These are phyloP conservation scores for Vanessa atalanta DNA, from an alignment of 1,140 invertebrate species.

Conservation along the genomic window DNA sequence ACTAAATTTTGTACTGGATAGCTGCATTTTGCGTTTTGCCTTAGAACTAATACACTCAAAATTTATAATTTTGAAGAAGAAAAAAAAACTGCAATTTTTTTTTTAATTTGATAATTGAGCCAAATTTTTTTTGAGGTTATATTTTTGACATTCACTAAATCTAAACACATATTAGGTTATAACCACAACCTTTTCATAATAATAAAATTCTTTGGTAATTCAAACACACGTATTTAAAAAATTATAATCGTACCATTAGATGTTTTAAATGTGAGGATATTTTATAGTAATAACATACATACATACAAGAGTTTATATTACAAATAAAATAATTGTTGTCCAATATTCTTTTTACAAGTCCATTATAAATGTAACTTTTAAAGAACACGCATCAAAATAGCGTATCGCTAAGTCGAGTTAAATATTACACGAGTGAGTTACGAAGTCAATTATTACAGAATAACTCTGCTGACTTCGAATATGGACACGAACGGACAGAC, in stretches of 20 bases:
- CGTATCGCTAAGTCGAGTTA: no score
- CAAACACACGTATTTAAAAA: background rate
- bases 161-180: background rate
- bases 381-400: no score
- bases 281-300: no score
- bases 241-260: background rate
- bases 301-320: no score
- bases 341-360: no score
- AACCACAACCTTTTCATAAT: background rate
- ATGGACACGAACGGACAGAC: no score
- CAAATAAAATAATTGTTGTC: background rate
- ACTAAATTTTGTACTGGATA: background rate
- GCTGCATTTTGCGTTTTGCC: background rate
- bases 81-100: background rate
- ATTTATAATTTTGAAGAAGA: background rate
- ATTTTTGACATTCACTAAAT: background rate
- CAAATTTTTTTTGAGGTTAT: background rate
- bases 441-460: no score
- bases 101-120: background rate
- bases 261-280: no score
- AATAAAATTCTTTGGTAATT: constrained; percentile 1
- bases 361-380: no score
- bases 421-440: no score
- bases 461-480: no score
- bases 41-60: background rate